Base-by-base conservation (phyloP, 2,113 vertebrate genomes). In the Hiodon tergisus region DNA sequence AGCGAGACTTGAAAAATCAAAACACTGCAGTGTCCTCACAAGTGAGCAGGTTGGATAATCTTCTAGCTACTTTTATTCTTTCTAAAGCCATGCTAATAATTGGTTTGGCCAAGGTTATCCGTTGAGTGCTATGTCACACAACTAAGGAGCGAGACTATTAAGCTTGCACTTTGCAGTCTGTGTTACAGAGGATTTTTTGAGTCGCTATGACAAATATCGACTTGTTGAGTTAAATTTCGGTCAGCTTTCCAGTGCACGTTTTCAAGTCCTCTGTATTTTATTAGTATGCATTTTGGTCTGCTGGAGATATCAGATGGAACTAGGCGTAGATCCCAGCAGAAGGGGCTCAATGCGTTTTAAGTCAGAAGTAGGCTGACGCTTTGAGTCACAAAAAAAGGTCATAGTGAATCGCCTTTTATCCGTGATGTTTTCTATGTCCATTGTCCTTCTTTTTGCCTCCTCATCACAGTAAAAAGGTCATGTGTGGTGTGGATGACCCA, bases 101-200 rank as follows among this genome's bases (percentile, higher is more conserved):
- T 51, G 61, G 17, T 55, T 31, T 73, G 17, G 60, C 74, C 74
- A 78, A 74, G 71, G 52, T 68, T 67, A 74, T 78, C 67, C 59
- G 5, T 62, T 68, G 63, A 68, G 57, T 62, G 63, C n/a, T 68
- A 8, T 16, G 57, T 68, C 16, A 73, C 55, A 61, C 48, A 31
- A n/a, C 13, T 62, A 69, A 60, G 4, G 8, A 17, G 46, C 51
- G 51, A 76, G 60, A 16, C 6, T 73, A 52, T 73, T 65, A 63
- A 31, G 47, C n/a, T 16, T 62, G 58, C 16, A 31, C 9, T 59
- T 72, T 76, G 48, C 48, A 10, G 0, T 66, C 16, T 47, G 11
- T 75, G 58, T 48, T 16, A 59, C n/a, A 5, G 31, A 55, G 14
- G 11, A 66, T 58, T 58, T 5, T 16, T 58, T 71, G 54, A 46